Conservation (phyloP, 2,797 vertebrate species). For the Acrossocheilus wenchowensis region DNA sequence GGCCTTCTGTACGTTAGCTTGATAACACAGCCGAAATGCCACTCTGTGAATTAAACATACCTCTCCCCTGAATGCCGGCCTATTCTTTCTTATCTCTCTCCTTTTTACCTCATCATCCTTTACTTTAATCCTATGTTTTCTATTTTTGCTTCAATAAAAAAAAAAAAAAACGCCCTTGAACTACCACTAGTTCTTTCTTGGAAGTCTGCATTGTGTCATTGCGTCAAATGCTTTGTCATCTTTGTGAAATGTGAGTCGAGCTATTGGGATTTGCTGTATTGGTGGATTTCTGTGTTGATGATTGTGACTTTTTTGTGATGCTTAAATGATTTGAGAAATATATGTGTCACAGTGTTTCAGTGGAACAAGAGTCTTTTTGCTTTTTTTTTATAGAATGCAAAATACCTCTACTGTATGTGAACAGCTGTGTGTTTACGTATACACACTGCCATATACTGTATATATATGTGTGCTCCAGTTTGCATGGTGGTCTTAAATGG, state of each 20-base stretch:
- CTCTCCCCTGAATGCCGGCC: constrained; percentile 69
- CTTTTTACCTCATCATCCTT: constrained; percentile 57
- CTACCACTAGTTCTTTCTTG: constrained; percentile 4
- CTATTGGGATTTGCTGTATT: constrained; percentile 30
- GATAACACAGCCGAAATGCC: constrained; percentile 80
- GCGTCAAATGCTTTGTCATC: constrained; percentile 29
- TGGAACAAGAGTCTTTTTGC: background rate
- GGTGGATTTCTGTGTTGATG: constrained; percentile 19
- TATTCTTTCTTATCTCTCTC: constrained; percentile 61
- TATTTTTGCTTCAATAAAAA: background rate
- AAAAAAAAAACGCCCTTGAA: background rate
- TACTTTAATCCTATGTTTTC: constrained; percentile 51
- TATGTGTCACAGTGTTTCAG: constrained; percentile 14
- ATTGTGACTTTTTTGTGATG: constrained; percentile 12
- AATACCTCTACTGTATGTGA: background rate
- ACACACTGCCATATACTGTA: background rate
- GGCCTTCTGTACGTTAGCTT: constrained; percentile 73
- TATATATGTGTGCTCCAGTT: background rate
- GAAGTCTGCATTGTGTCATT: constrained; percentile 10
- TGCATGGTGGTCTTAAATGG: constrained; percentile 25
- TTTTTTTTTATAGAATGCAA: background rate
- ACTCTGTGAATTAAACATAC: constrained; percentile 82
- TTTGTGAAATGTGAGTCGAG: background rate
- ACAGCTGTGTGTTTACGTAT: background rate
- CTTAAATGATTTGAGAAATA: constrained; percentile 32